Evolutionary conservation across 2,113 vertebrate species (phyloP), one percentile per base, ranked within the genome.

Genomic region (Sarotherodon lohbergeri): DNA sequence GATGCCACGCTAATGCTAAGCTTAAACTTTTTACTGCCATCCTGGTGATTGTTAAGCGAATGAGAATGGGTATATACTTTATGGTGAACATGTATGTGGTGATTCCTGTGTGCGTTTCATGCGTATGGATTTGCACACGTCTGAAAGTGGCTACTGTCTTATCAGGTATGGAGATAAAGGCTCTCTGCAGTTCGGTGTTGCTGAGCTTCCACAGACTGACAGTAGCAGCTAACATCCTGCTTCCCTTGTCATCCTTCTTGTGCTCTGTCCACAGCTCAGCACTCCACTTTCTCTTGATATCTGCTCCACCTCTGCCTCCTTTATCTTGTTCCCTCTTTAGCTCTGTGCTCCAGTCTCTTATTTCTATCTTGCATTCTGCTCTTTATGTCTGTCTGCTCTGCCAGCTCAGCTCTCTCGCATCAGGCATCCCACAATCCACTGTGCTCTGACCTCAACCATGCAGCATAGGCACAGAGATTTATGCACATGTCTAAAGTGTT

Each of bases 141-240:
- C 71, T 91, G 43, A 71, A 89, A 88, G 71, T 39, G 85, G 61
- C 56, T 59, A 82, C 78, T 83, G 68, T 82, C 27, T 83, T 91
- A 90, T 90, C 83, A 48, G 16, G 14, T 36, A 56, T 79, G 81
- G 12, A 32, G 93, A 95, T 95, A 93, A 92, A 80, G 79, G 13
- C 48, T 71, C 29, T 83, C 41, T 86, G 50, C 43, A 2, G 4
- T 50, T 82, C 90, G 80, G 93, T 93, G 95, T 92, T 59, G 10
- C 89, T 94, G 94, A 95, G 90, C 41, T 71, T 94, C 63, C 54
- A 17, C 94, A 94, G 94, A 29, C 80, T 79, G 57, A 89, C 73
- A 84, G 79, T 63, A 84, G 83, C 84, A 68, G 22, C 86, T 68
- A 32, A 39, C 66, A 46, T 84, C 88, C 80, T 55, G 22, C 83